These are phyloP conservation scores for Gonioctena quinquepunctata DNA, from an alignment of 1,140 invertebrate genomes.

Conservation along the genomic window DNA sequence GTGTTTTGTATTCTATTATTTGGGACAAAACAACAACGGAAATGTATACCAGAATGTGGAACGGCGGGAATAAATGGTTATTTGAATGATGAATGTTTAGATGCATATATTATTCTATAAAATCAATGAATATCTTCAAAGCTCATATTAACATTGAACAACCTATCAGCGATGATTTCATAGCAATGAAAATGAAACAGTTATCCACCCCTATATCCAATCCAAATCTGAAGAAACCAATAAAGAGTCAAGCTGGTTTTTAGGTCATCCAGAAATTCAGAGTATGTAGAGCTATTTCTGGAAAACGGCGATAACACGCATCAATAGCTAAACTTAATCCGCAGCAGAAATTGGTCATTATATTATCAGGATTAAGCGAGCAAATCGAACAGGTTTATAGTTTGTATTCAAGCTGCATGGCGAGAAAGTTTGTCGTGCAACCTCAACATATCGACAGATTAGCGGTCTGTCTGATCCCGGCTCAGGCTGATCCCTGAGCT, in stretches of 20 bases:
- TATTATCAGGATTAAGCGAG: slow-evolving; percentile 46
- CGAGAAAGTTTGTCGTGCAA: slow-evolving; percentile 33
- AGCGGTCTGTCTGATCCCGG: slow-evolving; percentile 45
- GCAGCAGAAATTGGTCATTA: slow-evolving; percentile 45
- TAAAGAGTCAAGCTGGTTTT: not conserved
- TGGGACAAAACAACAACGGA: too few species aligned
- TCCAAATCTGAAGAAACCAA: not conserved
- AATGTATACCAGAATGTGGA: too few species aligned
- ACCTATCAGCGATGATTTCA: too few species aligned
- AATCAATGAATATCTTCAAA: too few species aligned
- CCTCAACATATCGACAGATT: slow-evolving; percentile 49
- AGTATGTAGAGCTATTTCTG: slow-evolving; percentile 34
- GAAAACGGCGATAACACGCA: slow-evolving; percentile 48
- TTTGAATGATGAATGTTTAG: too few species aligned
- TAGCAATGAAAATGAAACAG: too few species aligned
- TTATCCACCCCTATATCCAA: too few species aligned
- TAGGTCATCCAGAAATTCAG: not conserved
- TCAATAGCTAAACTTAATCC: slow-evolving; percentile 49
- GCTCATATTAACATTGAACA: too few species aligned
- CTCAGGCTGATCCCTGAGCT: slow-evolving; percentile 30
- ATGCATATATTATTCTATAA: too few species aligned
- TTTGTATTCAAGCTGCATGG: slow-evolving; percentile 31
- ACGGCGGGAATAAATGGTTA: too few species aligned
- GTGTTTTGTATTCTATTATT: too few species aligned
- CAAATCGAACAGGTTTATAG: slow-evolving; percentile 47